Percentiles rank a stretch among this genome's conserved stretches.
Conservation (phyloP, 2,113 vertebrate genomes). For the Marmota flaviventris region DNA sequence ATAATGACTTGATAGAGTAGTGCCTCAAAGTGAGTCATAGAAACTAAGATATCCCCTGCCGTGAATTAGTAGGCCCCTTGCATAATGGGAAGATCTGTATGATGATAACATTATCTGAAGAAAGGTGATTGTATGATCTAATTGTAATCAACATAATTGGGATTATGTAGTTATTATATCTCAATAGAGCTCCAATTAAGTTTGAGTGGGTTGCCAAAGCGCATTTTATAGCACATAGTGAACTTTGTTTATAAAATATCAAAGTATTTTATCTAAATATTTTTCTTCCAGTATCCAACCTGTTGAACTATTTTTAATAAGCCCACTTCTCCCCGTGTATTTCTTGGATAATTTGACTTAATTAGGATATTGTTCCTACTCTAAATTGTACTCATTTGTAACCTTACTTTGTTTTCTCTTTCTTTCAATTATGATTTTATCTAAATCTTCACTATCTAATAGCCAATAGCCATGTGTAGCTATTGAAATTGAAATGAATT, state of each 20-base stretch:
- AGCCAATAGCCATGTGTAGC: background rate
- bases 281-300: background rate
- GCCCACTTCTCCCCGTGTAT: background rate
- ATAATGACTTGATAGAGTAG: constrained; percentile 17
- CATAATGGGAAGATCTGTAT: background rate
- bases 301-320: background rate
- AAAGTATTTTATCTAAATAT: background rate
- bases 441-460: background rate
- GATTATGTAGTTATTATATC: background rate
- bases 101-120: background rate
- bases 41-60: background rate
- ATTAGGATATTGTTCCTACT: background rate
- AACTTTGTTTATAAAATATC: background rate
- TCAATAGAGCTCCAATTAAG: background rate
- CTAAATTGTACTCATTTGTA: background rate
- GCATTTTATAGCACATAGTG: background rate
- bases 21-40: background rate
- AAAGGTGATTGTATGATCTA: background rate
- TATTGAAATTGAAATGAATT: constrained; percentile 24
- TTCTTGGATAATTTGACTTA: background rate
- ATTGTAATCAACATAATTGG: background rate
- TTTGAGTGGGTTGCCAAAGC: background rate
- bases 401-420: background rate
- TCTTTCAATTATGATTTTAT: constrained; percentile 33
- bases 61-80: background rate